Base-by-base conservation (phyloP, 2,797 vertebrate genomes). In the Netta rufina region DNA sequence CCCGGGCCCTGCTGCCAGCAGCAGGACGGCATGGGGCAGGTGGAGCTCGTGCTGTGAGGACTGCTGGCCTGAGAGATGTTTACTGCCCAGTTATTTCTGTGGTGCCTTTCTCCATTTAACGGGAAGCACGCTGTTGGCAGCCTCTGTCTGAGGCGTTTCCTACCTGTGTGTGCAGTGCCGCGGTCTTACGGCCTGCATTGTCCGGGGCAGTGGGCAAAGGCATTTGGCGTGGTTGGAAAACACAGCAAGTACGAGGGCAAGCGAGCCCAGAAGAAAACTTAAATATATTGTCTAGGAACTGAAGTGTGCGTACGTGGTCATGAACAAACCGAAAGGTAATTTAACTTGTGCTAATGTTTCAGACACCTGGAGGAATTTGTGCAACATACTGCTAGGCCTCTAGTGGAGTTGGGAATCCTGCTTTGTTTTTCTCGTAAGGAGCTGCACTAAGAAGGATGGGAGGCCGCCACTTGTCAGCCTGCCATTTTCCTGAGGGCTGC, bases 61-160 rank as follows among this genome's bases (percentile, higher is more conserved):
- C 39, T 17, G 11, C 77, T 70, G 57, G 21, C 6, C 2, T 30
- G 41, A 51, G 87, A 76, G 74, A 36, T 8, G 7, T 54, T 65
- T 49, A 25, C 22, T 21, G 25, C 39, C 24, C 22, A 53, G 14
- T 53, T 49, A 60, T 72, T 72, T 43, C 53, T 69, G 65, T 1
- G 0, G 39, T 57, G 33, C 41, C 49, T 36, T 33, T 33, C 47
- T 56, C 43, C 1, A 0, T 54, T 41, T 19, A 47, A 53, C 0
- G 0, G 38, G 58, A 69, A 47, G 33, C 21, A 45, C 13, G 22
- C 1, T 21, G 13, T 11, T 54, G 57, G 47, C 76, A 82, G 53
- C n/a, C 77, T 41, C 0, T 27, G 16, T 45, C 36, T 73, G 53
- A 53, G 49, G 58, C 71, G 17, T 28, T 43, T 12, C 65, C 53